Conservation (phyloP, 2,797 vertebrate genomes). For the Acrossocheilus fasciatus region DNA sequence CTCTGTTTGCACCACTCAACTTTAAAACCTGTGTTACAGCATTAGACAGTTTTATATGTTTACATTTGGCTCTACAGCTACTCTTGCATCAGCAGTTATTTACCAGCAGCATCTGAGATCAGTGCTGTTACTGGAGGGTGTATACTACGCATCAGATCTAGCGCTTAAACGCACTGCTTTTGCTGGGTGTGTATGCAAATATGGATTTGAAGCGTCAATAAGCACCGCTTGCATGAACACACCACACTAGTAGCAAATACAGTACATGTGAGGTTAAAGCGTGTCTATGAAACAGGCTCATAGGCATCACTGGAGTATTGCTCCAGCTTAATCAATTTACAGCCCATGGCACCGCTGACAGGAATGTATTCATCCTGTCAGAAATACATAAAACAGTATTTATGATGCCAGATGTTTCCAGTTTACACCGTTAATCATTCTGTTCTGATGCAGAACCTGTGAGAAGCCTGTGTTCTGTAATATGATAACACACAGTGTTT, state of each 20-base stretch:
- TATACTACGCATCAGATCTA: background rate
- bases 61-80: background rate
- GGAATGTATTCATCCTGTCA: constrained; percentile 36
- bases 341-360: background rate
- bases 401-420: constrained; percentile 49
- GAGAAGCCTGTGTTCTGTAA: background rate
- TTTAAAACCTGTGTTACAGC: constrained; percentile 14
- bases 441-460: background rate
- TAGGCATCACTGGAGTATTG: background rate
- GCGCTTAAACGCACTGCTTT: background rate
- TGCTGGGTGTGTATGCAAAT: background rate
- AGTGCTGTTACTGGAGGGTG: background rate
- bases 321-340: constrained; percentile 29
- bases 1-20: background rate
- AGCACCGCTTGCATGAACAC: background rate
- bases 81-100: background rate
- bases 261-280: background rate
- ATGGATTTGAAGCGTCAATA: constrained; percentile 10
- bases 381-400: constrained; percentile 41
- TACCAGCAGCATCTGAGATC: constrained; percentile 13
- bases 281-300: background rate
- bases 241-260: background rate
- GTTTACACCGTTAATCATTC: constrained; percentile 29
- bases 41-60: background rate
- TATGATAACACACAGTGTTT: background rate